Evolutionary conservation across 2,113 vertebrate species (phyloP).

Genomic region (Micronycteris hirsuta): DNA sequence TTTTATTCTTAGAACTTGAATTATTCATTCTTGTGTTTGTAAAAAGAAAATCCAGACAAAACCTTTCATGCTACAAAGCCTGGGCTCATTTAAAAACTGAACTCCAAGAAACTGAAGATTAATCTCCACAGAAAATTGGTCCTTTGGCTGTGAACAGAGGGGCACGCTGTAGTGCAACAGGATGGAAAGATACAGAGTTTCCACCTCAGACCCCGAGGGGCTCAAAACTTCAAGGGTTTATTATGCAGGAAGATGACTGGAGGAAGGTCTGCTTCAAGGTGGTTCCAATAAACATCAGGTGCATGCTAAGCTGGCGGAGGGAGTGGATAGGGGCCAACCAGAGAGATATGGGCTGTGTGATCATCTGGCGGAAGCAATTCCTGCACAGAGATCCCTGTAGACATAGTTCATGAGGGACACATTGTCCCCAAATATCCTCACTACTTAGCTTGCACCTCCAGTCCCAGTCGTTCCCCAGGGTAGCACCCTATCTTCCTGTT

Average conservation of each 20-base stretch:
- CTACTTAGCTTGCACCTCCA: accelerated
- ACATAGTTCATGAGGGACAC: neutral
- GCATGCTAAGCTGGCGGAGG: too few species aligned
- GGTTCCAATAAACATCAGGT: neutral
- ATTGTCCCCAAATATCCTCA: neutral
- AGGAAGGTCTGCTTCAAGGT: accelerated
- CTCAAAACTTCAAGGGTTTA: neutral
- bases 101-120: constrained; percentile 10
- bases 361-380: neutral
- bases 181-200: neutral
- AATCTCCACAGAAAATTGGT: neutral
- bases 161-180: too few species aligned
- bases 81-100: neutral
- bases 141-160: neutral
- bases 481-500: neutral
- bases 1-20: constrained; percentile 6
- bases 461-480: neutral
- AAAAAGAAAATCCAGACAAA: neutral
- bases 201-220: neutral
- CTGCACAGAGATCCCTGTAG: neutral
- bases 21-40: constrained; percentile 26
- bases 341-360: neutral
- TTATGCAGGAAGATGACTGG: neutral
- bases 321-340: neutral
- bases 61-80: neutral